Evolutionary conservation across 2,113 vertebrate species (phyloP), one percentile per base, ranked within the genome.

Genomic region (Ceyx margarethae): DNA sequence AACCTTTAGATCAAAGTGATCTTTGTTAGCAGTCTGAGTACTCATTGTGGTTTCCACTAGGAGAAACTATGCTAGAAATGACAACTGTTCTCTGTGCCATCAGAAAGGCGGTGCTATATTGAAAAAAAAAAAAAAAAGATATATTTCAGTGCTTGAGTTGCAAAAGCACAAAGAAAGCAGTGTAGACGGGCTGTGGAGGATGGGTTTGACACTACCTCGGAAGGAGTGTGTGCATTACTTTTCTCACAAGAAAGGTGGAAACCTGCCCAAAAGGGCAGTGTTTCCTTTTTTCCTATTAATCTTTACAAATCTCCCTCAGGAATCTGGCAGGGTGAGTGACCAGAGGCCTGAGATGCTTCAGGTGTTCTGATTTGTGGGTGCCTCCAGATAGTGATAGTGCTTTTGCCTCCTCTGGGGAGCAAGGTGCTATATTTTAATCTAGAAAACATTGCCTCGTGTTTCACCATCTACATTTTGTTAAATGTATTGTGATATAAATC

Each of bases 1-100:
- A 91, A 92, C 64, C 22, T 93, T 91, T 43, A 85, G n/a, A 76
- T 83, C 64, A 93, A 91, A 95, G 61, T 25, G 1, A 61, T 87
- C 40, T 75, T 85, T 83, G 15, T 26, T 82, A 73, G 79, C 56
- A 33, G 50, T 76, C 89, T 0, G 6, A 85, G 64, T 80, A 74
- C 46, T 95, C 50, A 11, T 33, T 87, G 54, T 71, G 82, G 64
- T 92, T 94, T 95, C 37, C n/a, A 40, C 35, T 85, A 69, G 40
- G 51, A 94, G 48, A 89, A 87, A 29, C 73, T 68, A 42, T 10
- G 2, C 22, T 87, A 67, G 60, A 87, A 94, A 64, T 78, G 8
- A 21, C 56, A 81, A 58, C 33, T 62, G 11, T 71, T 85, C 66
- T 87, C 46, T 23, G 19, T 53, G 20, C 33, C 56, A 43, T 37